A percentile compares a stretch with the other conserved stretches of the same genome.
These are phyloP conservation scores for Corythaeola cristata DNA, from an alignment of 2,113 vertebrate genomes.

Conservation along the genomic window DNA sequence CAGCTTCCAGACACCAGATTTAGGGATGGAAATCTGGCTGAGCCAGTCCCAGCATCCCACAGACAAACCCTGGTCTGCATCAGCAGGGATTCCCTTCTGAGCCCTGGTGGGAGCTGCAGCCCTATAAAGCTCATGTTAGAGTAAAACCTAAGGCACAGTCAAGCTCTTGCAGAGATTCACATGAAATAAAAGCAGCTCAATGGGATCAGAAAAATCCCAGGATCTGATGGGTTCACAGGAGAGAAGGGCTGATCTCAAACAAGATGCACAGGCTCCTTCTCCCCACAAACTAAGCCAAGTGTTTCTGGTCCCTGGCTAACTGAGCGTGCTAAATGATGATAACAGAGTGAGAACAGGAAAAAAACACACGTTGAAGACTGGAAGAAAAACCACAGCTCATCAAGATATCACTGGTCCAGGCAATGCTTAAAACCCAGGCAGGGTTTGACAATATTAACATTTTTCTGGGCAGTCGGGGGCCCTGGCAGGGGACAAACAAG, in stretches of 20 bases:
- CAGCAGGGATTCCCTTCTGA: neutral
- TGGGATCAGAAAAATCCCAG: neutral
- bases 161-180: neutral
- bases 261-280: neutral
- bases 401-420: neutral
- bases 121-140: neutral
- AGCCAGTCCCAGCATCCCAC: neutral
- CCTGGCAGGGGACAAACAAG: neutral
- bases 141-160: neutral
- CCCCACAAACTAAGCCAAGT: neutral
- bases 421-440: neutral
- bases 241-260: neutral
- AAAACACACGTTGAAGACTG: accelerated
- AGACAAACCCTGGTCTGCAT: neutral
- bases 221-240: neutral
- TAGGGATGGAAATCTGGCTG: neutral
- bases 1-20: neutral
- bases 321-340: neutral
- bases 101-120: neutral
- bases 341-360: neutral
- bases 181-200: neutral
- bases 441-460: neutral
- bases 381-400: neutral
- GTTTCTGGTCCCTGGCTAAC: neutral
- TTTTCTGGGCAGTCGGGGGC: neutral